A percentile compares a stretch with the other conserved stretches of the same genome.
Conservation (phyloP, 2,888 invertebrate genomes). For the Caenorhabditis doughertyi region DNA sequence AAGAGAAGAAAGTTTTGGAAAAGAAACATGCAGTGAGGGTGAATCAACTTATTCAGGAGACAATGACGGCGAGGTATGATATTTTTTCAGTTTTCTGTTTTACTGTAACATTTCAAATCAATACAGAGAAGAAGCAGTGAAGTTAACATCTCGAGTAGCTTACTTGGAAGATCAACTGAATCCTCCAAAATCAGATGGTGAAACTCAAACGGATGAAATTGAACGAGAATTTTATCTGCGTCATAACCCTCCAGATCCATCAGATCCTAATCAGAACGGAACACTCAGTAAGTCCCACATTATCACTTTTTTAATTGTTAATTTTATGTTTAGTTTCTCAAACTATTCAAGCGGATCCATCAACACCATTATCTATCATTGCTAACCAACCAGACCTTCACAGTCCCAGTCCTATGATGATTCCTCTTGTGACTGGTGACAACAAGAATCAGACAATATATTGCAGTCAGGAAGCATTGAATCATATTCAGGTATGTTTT, state of each 20-base stretch:
- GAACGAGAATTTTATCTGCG: slow-evolving; percentile 46
- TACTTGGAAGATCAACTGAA: slow-evolving; percentile 66
- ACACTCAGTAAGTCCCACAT: slow-evolving; percentile 26
- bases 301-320: slow-evolving; percentile 5
- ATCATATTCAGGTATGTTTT: slow-evolving; percentile 68
- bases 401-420: slow-evolving; percentile 62
- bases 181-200: slow-evolving; percentile 35
- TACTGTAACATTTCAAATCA: neutral
- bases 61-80: slow-evolving; percentile 75
- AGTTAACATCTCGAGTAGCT: slow-evolving; percentile 65
- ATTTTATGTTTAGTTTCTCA: slow-evolving; percentile 55
- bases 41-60: slow-evolving; percentile 80
- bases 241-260: slow-evolving; percentile 63
- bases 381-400: slow-evolving; percentile 40
- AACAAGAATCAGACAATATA: slow-evolving; percentile 65
- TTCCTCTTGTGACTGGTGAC: slow-evolving; percentile 52
- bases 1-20: slow-evolving; percentile 76
- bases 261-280: slow-evolving; percentile 64
- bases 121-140: slow-evolving; percentile 75
- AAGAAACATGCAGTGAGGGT: slow-evolving; percentile 79
- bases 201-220: slow-evolving; percentile 59
- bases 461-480: slow-evolving; percentile 71
- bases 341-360: slow-evolving; percentile 58
- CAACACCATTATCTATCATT: slow-evolving; percentile 66
- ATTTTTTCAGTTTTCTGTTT: neutral